These are phyloP conservation scores for Prunella himalayana DNA, from an alignment of 2,113 vertebrate species.

Conservation along the genomic window DNA sequence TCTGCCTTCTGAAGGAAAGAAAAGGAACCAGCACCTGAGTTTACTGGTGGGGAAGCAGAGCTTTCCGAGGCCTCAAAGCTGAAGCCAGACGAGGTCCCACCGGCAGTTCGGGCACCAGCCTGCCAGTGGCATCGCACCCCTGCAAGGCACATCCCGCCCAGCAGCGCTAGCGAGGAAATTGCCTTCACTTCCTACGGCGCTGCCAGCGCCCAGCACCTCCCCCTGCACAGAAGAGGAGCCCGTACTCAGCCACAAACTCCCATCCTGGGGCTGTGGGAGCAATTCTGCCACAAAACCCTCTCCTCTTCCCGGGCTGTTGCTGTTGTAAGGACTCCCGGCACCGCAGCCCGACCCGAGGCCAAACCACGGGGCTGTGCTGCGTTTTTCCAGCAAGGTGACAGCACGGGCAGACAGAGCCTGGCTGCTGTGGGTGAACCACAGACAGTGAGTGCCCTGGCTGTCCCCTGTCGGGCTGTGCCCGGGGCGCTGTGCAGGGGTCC, in stretches of 20 bases:
- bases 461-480: not conserved
- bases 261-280: not conserved
- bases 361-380: not conserved
- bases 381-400: not conserved
- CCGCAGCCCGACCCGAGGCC: not conserved
- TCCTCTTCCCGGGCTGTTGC: too few relatives aligned
- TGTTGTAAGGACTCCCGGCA: not conserved
- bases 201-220: not conserved
- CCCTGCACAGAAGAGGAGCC: not conserved
- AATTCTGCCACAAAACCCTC: not conserved
- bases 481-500: not conserved
- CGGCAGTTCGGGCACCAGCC: fast-evolving
- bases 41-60: not conserved
- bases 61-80: not conserved
- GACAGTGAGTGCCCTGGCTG: fast-evolving
- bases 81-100: not conserved
- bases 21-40: fast-evolving
- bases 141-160: not conserved
- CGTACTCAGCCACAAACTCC: fast-evolving
- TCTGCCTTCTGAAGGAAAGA: not conserved
- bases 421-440: not conserved
- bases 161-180: not conserved
- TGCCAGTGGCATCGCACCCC: not conserved
- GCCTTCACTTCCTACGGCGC: not conserved
- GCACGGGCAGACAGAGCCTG: not conserved